Base-by-base conservation (phyloP, 2,888 invertebrate species). In the Clunio marinus region DNA sequence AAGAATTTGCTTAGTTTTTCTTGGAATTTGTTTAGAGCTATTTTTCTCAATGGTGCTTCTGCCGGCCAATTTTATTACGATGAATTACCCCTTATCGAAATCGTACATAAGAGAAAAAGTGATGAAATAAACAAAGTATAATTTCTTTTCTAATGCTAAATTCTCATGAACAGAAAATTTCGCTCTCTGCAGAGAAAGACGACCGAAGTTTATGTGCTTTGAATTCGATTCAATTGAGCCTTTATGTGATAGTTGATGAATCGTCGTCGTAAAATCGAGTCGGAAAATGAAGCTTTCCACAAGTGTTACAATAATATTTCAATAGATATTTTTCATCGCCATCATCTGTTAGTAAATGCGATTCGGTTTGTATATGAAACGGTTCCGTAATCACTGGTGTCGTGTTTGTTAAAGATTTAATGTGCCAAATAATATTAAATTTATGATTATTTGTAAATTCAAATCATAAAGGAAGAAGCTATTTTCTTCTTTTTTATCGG, bases 241-340 rank as follows among this genome's bases (percentile, higher is more conserved):
- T n/a, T 51, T 20, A 51, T 51, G 51, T 22, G 20, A 51, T 51
- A 51, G 51, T 51, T 51, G 51, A 51, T 51, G 51, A 51, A 51
- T 51, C 22, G 51, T 51, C 51, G 17, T 51, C 22, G 51, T 17
- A 22, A 51, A 51, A 22, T 17, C 17, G 22, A 51, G 22, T 17
- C 51, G 7, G 51, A 51, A 51, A 51, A 51, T 20, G 51, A 17
- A 51, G 41, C 41, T 41, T 41, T 41, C 10, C 41, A n/a, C 41
- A 15, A 10, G 41, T n/a, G 5, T 32, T 8, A 8, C 32, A 8
- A 32, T 15, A 41, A 8, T 20, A 20, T 51, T 51, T 51, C 17
- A 22, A n/a, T 51, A 8, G 8, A 17, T 17, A 20, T 32, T 32
- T 45, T 5, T 15, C 45, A 45, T 13, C 45, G 15, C 45, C 15